Conservation (phyloP, 2,797 vertebrate genomes). For the Miichthys miiuy region DNA sequence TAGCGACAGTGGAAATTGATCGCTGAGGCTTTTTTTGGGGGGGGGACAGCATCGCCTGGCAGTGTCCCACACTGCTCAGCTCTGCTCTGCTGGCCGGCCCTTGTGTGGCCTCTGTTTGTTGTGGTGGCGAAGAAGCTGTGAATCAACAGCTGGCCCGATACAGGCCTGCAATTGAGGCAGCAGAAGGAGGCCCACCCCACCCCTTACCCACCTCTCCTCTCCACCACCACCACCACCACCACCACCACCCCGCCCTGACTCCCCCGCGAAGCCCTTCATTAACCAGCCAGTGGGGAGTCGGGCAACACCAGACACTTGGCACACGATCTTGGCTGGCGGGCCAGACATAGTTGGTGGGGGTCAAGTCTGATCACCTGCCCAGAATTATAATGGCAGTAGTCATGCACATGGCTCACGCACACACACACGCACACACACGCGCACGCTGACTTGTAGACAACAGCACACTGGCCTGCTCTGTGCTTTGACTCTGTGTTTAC, state of each 20-base stretch:
- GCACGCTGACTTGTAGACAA: conserved; percentile 52
- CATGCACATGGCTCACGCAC: conserved; percentile 68
- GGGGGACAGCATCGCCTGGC: conserved; percentile 40
- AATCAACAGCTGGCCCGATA: conserved; percentile 84
- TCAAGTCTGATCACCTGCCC: conserved; percentile 87
- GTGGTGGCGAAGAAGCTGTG: conserved; percentile 81
- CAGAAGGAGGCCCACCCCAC: conserved; percentile 59
- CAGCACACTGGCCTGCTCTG: conserved; percentile 24
- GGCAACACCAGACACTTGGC: conserved; percentile 86
- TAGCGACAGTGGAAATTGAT: conserved; percentile 80
- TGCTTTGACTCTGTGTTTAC: background rate
- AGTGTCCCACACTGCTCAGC: conserved; percentile 65
- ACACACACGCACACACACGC: conserved; percentile 31
- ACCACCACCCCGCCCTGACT: conserved; percentile 61
- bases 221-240: conserved; percentile 52
- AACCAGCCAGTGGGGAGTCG: conserved; percentile 83
- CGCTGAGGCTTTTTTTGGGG: conserved; percentile 46
- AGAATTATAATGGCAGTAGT: conserved; percentile 86
- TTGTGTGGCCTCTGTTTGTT: conserved; percentile 83
- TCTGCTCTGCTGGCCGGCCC: conserved; percentile 61
- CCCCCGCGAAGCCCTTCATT: conserved; percentile 84
- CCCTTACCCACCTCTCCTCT: conserved; percentile 13
- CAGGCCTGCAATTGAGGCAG: conserved; percentile 71
- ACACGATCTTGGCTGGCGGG: conserved; percentile 82
- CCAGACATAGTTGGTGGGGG: conserved; percentile 85